Evolutionary conservation across 2,888 invertebrate species (phyloP).

Genomic region (Cabera pusaria): DNA sequence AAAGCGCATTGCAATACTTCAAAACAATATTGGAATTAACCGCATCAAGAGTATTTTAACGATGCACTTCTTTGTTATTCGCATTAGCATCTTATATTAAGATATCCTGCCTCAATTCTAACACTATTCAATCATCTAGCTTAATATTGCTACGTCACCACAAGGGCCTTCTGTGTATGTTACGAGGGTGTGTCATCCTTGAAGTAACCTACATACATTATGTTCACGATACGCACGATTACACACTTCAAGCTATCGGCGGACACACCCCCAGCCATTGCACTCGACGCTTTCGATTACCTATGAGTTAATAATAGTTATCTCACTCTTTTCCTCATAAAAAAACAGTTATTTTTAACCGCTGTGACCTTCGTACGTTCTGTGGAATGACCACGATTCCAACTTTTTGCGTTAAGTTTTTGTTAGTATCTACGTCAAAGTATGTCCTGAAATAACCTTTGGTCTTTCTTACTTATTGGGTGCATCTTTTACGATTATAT

Average conservation of each 20-base stretch:
- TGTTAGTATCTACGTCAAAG: no score
- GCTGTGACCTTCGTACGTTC: slow-evolving; percentile 8
- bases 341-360: slow-evolving; percentile 6
- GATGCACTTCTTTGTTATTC: no score
- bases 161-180: neutral
- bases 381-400: no score
- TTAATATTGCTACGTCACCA: slow-evolving; percentile 13
- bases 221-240: slow-evolving; percentile 3
- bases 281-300: slow-evolving; percentile 5
- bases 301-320: slow-evolving; percentile 6
- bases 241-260: slow-evolving; percentile 5
- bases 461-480: no score
- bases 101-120: no score
- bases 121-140: no score
- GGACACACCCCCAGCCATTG: slow-evolving; percentile 21
- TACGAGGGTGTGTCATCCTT: slow-evolving; percentile 22
- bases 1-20: neutral
- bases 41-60: no score
- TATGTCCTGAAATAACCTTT: no score
- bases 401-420: no score
- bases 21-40: no score
- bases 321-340: slow-evolving; percentile 10
- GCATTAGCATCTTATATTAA: no score
- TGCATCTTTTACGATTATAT: no score
- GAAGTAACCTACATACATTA: slow-evolving; percentile 1